These are phyloP conservation scores for Elephas maximus DNA, from an alignment of 2,113 vertebrate genomes.

Conservation along the genomic window DNA sequence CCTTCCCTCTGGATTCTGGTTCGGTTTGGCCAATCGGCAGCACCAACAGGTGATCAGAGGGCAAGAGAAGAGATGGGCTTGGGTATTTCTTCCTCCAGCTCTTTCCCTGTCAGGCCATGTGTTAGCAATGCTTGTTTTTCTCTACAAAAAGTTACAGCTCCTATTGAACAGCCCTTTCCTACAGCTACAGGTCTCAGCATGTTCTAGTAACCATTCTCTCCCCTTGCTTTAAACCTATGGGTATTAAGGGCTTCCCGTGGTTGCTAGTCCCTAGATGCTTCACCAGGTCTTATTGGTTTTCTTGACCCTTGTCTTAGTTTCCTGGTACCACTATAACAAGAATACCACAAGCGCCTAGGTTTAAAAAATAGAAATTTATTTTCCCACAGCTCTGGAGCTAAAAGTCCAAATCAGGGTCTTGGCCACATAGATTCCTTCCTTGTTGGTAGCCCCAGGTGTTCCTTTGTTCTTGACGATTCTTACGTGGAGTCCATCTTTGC, in stretches of 20 bases:
- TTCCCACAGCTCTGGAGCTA: not conserved
- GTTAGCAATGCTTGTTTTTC: not conserved
- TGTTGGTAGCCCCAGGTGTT: not conserved
- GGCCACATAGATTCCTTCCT: not conserved
- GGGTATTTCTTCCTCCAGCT: too few relatives aligned
- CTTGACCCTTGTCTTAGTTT: not conserved
- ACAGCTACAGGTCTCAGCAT: not conserved
- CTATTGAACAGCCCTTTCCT: not conserved
- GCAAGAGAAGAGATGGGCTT: not conserved
- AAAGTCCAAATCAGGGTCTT: not conserved
- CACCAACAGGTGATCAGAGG: not conserved
- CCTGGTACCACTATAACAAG: not conserved
- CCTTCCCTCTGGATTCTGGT: not conserved
- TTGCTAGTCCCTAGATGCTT: too few relatives aligned
- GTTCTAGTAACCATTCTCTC: not conserved
- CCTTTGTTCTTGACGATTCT: not conserved
- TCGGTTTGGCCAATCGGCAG: not conserved
- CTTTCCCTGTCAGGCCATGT: not conserved
- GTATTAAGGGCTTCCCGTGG: too few relatives aligned
- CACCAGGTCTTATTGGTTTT: not conserved
- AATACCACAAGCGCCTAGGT: too few relatives aligned
- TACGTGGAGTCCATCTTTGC: not conserved
- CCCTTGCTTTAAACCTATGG: not conserved
- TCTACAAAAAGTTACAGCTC: not conserved
- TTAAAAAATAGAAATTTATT: not conserved